Evolutionary conservation across 1,140 invertebrate genomes (phyloP).

Genomic region (Drosophila subpulchrella): DNA sequence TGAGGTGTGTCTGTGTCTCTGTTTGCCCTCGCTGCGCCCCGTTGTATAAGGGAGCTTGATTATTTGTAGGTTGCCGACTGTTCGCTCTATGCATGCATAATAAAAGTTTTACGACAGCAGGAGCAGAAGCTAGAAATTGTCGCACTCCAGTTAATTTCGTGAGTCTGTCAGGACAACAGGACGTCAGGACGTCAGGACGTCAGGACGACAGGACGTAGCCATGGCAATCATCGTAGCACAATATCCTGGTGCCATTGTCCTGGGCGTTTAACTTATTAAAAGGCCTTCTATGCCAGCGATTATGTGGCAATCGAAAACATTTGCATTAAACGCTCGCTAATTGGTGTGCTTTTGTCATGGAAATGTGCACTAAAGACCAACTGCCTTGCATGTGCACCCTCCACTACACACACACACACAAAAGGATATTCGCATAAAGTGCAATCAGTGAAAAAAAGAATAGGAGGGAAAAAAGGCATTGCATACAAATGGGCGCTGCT

Average conservation of each 20-base stretch:
- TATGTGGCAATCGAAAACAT: constrained; percentile 63
- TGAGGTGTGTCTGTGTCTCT: constrained; percentile 52
- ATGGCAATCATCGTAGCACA: constrained; percentile 10
- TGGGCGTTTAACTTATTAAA: constrained; percentile 56
- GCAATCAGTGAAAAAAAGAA: constrained; percentile 56
- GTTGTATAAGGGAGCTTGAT: constrained; percentile 14
- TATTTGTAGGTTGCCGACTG: constrained; percentile 10
- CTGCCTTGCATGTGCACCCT: constrained; percentile 25
- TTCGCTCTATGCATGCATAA: constrained; percentile 47
- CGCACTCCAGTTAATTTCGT: constrained; percentile 35
- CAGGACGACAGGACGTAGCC: not conserved
- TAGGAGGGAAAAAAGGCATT: constrained; percentile 29
- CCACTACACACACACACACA: constrained; percentile 31
- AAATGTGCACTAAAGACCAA: constrained; percentile 58
- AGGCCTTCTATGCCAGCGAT: constrained; percentile 57
- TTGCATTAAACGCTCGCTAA: constrained; percentile 76
- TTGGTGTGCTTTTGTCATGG: constrained; percentile 76
- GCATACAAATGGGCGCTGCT: constrained; percentile 72
- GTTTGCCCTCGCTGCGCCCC: constrained; percentile 5
- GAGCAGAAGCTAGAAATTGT: constrained; percentile 12
- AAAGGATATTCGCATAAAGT: constrained; percentile 63
- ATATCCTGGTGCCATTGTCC: constrained; percentile 29
- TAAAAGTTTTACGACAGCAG: constrained; percentile 60
- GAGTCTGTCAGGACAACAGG: not conserved
- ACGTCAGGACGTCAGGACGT: not conserved